Percentiles rank a stretch among this genome's conserved stretches.
phyloP scores from a whole-genome alignment of 2,888 invertebrate genomes.

The Netelia melanura region DNA sequence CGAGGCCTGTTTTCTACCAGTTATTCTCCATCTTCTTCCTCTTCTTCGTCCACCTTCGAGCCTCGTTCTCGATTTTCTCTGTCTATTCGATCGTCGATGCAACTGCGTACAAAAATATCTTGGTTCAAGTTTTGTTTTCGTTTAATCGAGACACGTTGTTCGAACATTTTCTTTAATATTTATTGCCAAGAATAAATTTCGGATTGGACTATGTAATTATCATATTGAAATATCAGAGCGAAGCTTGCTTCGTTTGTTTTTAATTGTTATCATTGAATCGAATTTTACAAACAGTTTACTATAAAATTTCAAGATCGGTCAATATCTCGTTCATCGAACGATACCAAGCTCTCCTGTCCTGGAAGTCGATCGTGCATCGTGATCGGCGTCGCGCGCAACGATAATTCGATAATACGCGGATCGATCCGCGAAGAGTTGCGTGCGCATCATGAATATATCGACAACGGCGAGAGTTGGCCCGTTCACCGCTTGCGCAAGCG shows the following conservation, averaged over 20 bases:
- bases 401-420: constrained; percentile 76
- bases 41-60: constrained; percentile 46
- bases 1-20: constrained; percentile 72
- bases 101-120: constrained; percentile 27
- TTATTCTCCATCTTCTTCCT: constrained; percentile 72
- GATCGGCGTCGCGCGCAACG: constrained; percentile 64
- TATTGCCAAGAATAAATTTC: neutral
- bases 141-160: neutral
- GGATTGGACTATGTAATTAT: too few species aligned
- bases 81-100: constrained; percentile 13
- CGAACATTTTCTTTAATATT: neutral
- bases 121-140: constrained; percentile 18
- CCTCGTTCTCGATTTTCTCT: constrained; percentile 41
- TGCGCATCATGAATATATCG: constrained; percentile 17
- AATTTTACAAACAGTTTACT: neutral
- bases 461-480: constrained; percentile 31
- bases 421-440: constrained; percentile 66
- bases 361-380: constrained; percentile 50
- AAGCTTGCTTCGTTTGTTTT: neutral
- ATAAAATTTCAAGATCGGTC: too few species aligned
- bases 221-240: neutral
- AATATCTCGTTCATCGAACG: neutral
- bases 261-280: neutral
- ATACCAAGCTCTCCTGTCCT: constrained; percentile 16
- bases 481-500: constrained; percentile 35